phyloP scores from a whole-genome alignment of 1,140 invertebrate genomes.

The Cydia amplana region DNA sequence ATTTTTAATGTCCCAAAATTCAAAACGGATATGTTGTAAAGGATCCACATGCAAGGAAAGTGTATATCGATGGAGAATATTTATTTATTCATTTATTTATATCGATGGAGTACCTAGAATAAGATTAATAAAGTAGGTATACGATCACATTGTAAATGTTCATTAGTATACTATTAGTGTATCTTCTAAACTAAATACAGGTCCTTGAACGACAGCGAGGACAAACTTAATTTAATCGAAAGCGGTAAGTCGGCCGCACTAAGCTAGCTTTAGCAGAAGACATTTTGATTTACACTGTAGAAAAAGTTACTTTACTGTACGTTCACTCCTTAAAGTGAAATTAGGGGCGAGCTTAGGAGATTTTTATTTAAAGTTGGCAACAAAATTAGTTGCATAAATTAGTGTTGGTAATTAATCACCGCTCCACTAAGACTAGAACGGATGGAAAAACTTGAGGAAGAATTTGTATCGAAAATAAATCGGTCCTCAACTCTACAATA shows the following conservation, averaged over 20 bases:
- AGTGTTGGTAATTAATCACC: slow-evolving; percentile 16
- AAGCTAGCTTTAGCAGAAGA: slow-evolving; percentile 44
- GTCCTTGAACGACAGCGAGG: slow-evolving; percentile 1
- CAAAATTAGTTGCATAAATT: slow-evolving; percentile 26
- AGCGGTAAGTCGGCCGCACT: slow-evolving; percentile 33
- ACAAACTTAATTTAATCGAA: slow-evolving; percentile 31
- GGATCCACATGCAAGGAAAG: slow-evolving; percentile 44
- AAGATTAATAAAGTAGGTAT: slow-evolving; percentile 15
- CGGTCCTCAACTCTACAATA: background rate
- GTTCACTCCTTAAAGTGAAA: slow-evolving; percentile 39
- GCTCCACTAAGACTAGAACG: slow-evolving; percentile 40
- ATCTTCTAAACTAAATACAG: background rate
- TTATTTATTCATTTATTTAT: too few species aligned
- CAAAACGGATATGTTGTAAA: background rate
- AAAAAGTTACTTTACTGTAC: slow-evolving; percentile 40
- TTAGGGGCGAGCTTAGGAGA: slow-evolving; percentile 34
- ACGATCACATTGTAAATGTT: background rate
- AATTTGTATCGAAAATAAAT: background rate
- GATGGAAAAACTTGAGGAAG: too few species aligned
- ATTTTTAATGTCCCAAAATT: slow-evolving; percentile 34
- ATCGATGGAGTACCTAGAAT: background rate
- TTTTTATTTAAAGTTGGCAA: slow-evolving; percentile 14
- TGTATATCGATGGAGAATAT: too few species aligned
- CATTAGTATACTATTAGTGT: background rate
- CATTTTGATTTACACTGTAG: slow-evolving; percentile 45